A percentile compares a stretch with the other conserved stretches of the same genome.
Conservation (phyloP, 2,797 vertebrate genomes). For the Schizothorax lantsangensis region DNA sequence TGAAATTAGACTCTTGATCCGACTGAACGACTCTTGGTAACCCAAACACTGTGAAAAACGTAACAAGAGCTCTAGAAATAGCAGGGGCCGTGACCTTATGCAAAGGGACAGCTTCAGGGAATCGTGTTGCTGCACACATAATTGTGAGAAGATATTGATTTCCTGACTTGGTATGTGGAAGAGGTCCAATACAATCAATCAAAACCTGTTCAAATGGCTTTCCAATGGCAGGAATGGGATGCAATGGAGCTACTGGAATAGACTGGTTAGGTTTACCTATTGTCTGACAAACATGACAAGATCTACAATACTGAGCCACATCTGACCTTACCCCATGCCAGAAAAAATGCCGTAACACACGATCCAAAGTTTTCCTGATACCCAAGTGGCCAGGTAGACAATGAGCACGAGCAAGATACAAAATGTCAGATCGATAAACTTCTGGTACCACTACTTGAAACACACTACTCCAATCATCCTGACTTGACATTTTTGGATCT, state of each 20-base stretch:
- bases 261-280: too few species aligned
- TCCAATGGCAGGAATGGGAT: constrained; percentile 1
- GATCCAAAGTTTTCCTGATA: too few species aligned
- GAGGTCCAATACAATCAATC: constrained; percentile 31
- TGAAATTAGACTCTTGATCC: constrained; percentile 30
- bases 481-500: neutral
- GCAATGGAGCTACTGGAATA: too few species aligned
- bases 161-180: neutral
- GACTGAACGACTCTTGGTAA: constrained; percentile 3
- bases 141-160: constrained; percentile 26
- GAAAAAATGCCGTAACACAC: too few species aligned
- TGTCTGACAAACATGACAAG: too few species aligned
- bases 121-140: neutral
- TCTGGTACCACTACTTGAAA: neutral
- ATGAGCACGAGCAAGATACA: too few species aligned
- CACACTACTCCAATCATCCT: neutral
- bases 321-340: too few species aligned
- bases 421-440: too few species aligned
- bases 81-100: neutral
- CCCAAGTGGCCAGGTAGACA: too few species aligned
- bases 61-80: neutral
- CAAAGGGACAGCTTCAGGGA: constrained; percentile 19
- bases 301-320: too few species aligned
- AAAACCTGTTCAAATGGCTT: constrained; percentile 24
- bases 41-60: constrained; percentile 5